Conservation (phyloP, 2,888 invertebrate genomes). For the Vandiemenella viatica region DNA sequence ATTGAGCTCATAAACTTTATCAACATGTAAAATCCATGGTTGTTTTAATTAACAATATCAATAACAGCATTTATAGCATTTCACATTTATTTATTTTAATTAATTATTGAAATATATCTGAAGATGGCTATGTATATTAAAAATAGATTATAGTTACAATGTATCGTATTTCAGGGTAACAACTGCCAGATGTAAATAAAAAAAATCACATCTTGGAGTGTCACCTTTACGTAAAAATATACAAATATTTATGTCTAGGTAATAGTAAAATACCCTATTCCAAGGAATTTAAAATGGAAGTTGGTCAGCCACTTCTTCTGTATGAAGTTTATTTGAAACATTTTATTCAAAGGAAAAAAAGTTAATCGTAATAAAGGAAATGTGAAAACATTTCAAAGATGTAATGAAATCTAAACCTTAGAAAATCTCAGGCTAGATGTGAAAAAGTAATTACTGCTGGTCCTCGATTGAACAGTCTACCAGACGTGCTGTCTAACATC, state of each 20-base stretch:
- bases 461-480: no score
- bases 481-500: no score
- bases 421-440: no score
- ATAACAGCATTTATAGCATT: no score
- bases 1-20: no score
- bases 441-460: no score
- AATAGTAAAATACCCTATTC: constrained; percentile 2
- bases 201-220: no score
- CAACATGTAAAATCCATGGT: no score
- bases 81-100: not conserved
- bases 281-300: not conserved
- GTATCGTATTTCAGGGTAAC: not conserved
- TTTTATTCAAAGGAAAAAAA: not conserved
- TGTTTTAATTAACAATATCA: no score
- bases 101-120: not conserved
- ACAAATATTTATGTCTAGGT: not conserved
- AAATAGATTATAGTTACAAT: not conserved
- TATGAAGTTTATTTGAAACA: not conserved
- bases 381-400: not conserved
- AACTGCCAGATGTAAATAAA: not conserved
- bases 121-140: not conserved
- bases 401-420: no score
- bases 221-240: constrained; percentile 1
- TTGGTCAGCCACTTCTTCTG: constrained; percentile 1
- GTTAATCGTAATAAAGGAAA: not conserved